Conservation (phyloP, 2,113 vertebrate genomes). For the Burhinus bistriatus region DNA sequence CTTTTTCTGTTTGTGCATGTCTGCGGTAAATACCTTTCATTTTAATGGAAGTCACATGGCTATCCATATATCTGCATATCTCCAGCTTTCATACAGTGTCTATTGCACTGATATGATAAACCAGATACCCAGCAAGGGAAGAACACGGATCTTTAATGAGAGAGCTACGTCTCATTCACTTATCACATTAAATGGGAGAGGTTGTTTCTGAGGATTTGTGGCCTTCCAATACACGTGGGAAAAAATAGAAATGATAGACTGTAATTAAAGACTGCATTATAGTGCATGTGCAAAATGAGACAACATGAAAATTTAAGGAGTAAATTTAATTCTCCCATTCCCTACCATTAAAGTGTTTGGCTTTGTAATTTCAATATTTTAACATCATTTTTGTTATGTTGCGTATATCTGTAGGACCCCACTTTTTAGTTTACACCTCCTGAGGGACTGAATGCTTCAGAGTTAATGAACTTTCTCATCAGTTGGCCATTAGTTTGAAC, state of each 20-base stretch:
- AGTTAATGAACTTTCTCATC: constrained; percentile 68
- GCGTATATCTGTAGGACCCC: constrained; percentile 50
- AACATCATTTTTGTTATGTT: constrained; percentile 34
- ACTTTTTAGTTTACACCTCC: constrained; percentile 62
- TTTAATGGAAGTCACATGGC: not conserved
- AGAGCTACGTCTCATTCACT: not conserved
- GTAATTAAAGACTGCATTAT: constrained; percentile 21
- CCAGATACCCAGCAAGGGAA: not conserved
- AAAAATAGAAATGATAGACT: not conserved
- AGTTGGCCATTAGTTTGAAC: constrained; percentile 58
- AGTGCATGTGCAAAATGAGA: not conserved
- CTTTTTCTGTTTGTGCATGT: not conserved
- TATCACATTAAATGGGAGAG: not conserved
- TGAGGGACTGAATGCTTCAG: constrained; percentile 47
- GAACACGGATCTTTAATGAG: not conserved
- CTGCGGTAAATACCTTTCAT: not conserved
- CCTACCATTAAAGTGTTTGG: not conserved
- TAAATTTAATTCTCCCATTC: constrained; percentile 33
- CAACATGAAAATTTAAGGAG: constrained; percentile 9
- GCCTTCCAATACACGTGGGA: not conserved
- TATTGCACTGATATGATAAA: not conserved
- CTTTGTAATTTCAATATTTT: constrained; percentile 57
- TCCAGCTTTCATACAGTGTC: not conserved
- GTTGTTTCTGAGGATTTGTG: not conserved
- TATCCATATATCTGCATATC: not conserved